Conservation (phyloP, 2,113 vertebrate species). For the Pelodiscus sinensis region DNA sequence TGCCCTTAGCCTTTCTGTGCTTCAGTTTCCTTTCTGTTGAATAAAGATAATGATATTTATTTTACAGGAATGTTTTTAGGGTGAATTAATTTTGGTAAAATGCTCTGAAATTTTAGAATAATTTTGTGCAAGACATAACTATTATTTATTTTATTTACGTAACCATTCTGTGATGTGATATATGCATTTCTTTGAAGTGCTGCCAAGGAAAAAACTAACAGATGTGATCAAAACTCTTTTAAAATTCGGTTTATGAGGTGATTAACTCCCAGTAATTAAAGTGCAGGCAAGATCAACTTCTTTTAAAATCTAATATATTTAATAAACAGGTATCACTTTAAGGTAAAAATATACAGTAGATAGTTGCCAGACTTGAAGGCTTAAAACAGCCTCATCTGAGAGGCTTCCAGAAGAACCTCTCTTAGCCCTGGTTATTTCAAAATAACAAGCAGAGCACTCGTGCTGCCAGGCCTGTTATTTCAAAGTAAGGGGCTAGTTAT, state of each 20-base stretch:
- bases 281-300: not conserved
- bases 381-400: not conserved
- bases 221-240: not conserved
- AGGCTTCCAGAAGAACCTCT: not conserved
- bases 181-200: not conserved
- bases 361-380: not conserved
- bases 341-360: not conserved
- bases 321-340: not conserved
- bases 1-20: not conserved
- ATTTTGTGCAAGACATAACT: not conserved
- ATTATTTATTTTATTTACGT: not conserved
- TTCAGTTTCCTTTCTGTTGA: not conserved
- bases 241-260: not conserved
- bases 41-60: not conserved
- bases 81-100: conserved; percentile 5
- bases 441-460: no score
- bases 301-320: not conserved
- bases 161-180: not conserved
- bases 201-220: not conserved
- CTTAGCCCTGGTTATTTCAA: not conserved
- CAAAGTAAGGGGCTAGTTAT: no score
- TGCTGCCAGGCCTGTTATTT: no score
- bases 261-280: not conserved
- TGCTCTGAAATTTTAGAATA: not conserved
- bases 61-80: not conserved